Evolutionary conservation across 2,113 vertebrate species (phyloP), one percentile per base, ranked within the genome.

Genomic region (Solea senegalensis): DNA sequence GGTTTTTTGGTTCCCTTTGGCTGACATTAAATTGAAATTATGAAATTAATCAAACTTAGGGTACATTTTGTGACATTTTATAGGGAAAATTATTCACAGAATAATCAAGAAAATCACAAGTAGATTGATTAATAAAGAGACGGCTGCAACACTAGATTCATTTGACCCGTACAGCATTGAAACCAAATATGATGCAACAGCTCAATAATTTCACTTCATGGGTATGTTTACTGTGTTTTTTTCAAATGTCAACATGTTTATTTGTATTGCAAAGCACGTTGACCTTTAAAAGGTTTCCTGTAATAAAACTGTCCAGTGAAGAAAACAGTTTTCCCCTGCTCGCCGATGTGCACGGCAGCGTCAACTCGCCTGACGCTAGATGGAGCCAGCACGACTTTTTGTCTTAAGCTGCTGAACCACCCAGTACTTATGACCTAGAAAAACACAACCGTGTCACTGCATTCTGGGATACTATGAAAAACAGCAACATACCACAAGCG

Each of bases 371-470:
- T 73, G 48, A 93, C 82, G 43, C 67, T 83, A 78, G 81, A 94
- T 91, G 49, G 86, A 91, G 52, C 85, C 68, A 55, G 74, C 41
- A 27, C 74, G 73, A 74, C 86, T 80, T 80, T 70, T 84, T 67
- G 34, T 72, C 82, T 84, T 89, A 64, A 90, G 84, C 74, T 79
- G 68, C 46, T 86, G 79, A 82, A 91, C 85, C 82, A 88, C 82
- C 87, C 88, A 92, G 69, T 92, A 93, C 72, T 92, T 92, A 72
- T 57, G 77, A 84, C 88, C 90, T 94, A 77, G 72, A 76, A 89
- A 90, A 81, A 87, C 52, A 86, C 50, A 76, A 73, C 53, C 45
- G 15, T 82, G 74, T 82, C 66, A 78, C 64, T 65, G 56, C 70
- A 64, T 80, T 78, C 68, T 52, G 27, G 74, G 61, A 79, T 72